phyloP scores from a whole-genome alignment of 30 jellyfish, hydroid and myxozoan genomes.

The Aurelia sp. region DNA sequence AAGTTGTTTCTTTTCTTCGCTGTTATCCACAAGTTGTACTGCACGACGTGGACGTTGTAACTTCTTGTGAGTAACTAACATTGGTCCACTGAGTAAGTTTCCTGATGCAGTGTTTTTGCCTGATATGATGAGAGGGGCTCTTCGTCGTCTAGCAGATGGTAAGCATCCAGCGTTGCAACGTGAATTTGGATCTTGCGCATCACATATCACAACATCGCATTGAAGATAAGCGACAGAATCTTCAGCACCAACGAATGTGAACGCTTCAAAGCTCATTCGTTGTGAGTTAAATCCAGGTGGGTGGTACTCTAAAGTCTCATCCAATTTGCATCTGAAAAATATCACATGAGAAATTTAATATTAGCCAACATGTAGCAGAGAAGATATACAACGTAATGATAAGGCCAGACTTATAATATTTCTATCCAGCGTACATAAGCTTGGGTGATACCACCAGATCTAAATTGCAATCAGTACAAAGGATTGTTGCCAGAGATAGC shows the following conservation, averaged over 20 bases:
- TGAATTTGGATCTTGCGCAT: constrained; percentile 57
- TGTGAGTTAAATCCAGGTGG: constrained; percentile 65
- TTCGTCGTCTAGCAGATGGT: constrained; percentile 57
- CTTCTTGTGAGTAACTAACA: constrained; percentile 43
- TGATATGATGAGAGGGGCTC: constrained; percentile 58
- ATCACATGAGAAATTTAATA: not conserved
- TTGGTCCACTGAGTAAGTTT: constrained; percentile 51
- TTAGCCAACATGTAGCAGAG: too few species aligned
- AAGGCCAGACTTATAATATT: too few species aligned
- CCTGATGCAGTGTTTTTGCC: constrained; percentile 28
- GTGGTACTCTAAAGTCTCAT: constrained; percentile 67
- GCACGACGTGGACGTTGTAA: constrained; percentile 53
- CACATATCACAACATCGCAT: constrained; percentile 89
- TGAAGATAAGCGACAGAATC: constrained; percentile 84
- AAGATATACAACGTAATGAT: too few species aligned
- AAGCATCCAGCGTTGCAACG: constrained; percentile 77
- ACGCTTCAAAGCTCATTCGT: constrained; percentile 90
- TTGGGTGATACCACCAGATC: too few species aligned
- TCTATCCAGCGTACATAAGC: too few species aligned
- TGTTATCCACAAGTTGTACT: constrained; percentile 13
- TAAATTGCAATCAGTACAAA: too few species aligned
- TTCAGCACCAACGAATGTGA: constrained; percentile 89
- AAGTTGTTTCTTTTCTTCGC: constrained; percentile 2
- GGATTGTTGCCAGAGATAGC: too few species aligned
- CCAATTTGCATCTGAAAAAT: constrained; percentile 70